Conservation (phyloP, 2,888 invertebrate species). For the Ochropacha duplaris region DNA sequence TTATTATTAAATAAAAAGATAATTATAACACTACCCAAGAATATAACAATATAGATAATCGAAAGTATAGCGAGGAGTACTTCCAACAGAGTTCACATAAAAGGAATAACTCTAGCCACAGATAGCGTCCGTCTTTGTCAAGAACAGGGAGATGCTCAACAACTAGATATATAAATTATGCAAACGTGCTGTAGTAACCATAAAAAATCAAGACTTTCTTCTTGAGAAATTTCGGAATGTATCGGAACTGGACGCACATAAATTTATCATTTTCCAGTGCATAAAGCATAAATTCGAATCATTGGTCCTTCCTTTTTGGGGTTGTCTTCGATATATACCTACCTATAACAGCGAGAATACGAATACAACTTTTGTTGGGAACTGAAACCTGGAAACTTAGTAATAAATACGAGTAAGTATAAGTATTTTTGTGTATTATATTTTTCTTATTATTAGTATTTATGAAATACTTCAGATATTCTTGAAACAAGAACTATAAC, state of each 20-base stretch:
- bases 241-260: constrained; percentile 77
- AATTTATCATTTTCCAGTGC: constrained; percentile 82
- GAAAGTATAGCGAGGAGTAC: background rate
- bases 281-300: constrained; percentile 81
- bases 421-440: background rate
- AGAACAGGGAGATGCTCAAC: constrained; percentile 20
- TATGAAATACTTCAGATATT: no score
- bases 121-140: background rate
- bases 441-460: no score
- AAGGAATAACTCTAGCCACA: background rate
- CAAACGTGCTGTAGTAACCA: constrained; percentile 72
- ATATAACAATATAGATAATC: no score
- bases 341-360: constrained; percentile 11
- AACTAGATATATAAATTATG: constrained; percentile 55
- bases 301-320: constrained; percentile 68
- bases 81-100: background rate
- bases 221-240: constrained; percentile 52
- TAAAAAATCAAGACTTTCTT: constrained; percentile 69
- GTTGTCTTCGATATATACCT: constrained; percentile 41
- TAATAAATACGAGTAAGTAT: no score
- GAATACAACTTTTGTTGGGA: background rate
- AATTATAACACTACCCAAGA: no score
- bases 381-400: background rate
- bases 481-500: no score
- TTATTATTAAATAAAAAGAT: no score